Evolutionary conservation across 2,797 vertebrate species (phyloP).

Genomic region (Galago senegalensis): DNA sequence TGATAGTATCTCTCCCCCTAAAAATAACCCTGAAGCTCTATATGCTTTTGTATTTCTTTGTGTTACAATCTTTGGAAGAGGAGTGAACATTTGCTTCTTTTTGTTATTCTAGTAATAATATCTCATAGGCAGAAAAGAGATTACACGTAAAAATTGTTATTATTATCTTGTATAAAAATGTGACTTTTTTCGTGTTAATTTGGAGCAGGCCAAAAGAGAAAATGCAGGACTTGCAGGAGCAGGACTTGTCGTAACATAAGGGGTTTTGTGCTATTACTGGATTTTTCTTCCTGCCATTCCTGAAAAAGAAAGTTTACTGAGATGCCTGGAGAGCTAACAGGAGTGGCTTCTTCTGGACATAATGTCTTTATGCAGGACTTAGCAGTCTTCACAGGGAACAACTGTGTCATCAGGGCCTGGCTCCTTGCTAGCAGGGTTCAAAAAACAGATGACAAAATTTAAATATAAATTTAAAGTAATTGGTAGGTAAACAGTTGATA

Average conservation of each 20-base stretch:
- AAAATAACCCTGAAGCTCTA: constrained; percentile 43
- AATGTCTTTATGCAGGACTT: not conserved
- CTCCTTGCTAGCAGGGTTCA: not conserved
- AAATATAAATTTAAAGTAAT: constrained; percentile 48
- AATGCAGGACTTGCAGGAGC: not conserved
- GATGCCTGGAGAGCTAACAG: not conserved
- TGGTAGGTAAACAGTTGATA: not conserved
- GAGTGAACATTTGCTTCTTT: constrained; percentile 57
- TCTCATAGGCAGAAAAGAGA: not conserved
- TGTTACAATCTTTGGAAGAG: constrained; percentile 44
- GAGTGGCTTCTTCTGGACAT: not conserved
- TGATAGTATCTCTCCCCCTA: constrained; percentile 53
- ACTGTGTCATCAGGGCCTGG: not conserved
- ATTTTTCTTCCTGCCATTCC: not conserved
- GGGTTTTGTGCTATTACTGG: not conserved
- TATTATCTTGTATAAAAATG: constrained; percentile 46
- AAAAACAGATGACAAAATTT: constrained; percentile 56
- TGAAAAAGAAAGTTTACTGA: constrained; percentile 45
- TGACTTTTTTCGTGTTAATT: constrained; percentile 47
- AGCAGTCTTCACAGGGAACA: not conserved
- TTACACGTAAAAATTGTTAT: constrained; percentile 48
- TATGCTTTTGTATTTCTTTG: constrained; percentile 46
- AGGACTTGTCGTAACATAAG: not conserved
- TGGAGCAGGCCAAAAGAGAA: constrained; percentile 23
- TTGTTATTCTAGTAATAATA: constrained; percentile 61